phyloP scores from a whole-genome alignment of 2,888 invertebrate species.

The Trachelus tabidus region DNA sequence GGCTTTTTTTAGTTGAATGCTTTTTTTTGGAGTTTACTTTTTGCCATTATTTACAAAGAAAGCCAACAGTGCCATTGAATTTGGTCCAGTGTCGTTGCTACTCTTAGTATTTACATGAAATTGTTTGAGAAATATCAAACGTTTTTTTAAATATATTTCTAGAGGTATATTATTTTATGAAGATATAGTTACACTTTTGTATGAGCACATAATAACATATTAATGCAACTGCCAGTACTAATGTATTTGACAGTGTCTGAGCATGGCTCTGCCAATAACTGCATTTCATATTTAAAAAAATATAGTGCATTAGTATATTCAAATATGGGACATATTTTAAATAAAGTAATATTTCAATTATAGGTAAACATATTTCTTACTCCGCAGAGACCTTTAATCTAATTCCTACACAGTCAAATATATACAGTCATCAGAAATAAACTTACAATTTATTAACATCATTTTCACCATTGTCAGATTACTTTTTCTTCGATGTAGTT shows the following conservation, averaged over 20 bases:
- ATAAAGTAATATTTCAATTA: neutral
- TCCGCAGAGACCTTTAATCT: neutral
- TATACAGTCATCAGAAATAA: neutral
- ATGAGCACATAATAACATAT: neutral
- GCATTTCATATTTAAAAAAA: neutral
- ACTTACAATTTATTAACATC: neutral
- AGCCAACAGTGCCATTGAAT: constrained; percentile 12
- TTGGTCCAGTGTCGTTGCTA: constrained; percentile 12
- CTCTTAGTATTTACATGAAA: constrained; percentile 5
- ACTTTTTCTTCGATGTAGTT: constrained; percentile 17
- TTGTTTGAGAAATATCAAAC: constrained; percentile 18
- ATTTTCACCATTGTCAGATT: neutral
- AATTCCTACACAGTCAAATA: neutral
- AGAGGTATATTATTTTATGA: neutral
- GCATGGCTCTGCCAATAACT: neutral
- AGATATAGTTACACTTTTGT: neutral
- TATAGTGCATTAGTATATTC: neutral
- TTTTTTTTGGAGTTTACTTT: neutral
- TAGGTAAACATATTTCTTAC: neutral
- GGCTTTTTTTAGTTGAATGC: neutral
- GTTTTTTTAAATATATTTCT: constrained; percentile 1
- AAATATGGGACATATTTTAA: neutral
- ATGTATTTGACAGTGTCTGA: neutral
- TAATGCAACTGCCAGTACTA: constrained; percentile 3
- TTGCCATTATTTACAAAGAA: neutral